Evolutionary conservation across 2,888 invertebrate species (phyloP), one percentile per base, ranked within the genome.

Genomic region (Caenorhabditis imperialis): DNA sequence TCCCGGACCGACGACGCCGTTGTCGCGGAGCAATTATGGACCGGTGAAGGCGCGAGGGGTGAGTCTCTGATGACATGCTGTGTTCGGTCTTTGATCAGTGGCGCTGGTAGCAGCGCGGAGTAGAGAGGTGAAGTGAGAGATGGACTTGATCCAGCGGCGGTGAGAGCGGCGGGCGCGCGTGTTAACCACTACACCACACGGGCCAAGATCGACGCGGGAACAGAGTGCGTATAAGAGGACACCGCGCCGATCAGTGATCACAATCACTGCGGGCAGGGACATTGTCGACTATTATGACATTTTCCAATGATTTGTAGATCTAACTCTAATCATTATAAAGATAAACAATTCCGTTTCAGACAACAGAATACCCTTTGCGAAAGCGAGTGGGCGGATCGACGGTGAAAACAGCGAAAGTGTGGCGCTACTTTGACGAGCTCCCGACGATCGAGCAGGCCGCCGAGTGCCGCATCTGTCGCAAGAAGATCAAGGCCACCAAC

Each of bases 401-500:
- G 20, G 75, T 80, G 18, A 80, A 80, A 48, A 80, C 80, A 7
- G 80, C 80, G 25, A 80, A 80, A 51, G 86, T 86, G 14, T 86
- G 86, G 86, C 69, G 79, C 22, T 86, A 81, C 58, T 86, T 86
- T 73, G 82, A 81, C 42, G 84, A 86, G 67, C 72, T 80, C 35
- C 85, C 85, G 3, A 78, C 77, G 5, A 73, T 77, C 27, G 86
- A 86, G 60, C 85, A 87, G 60, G 86, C 86, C 1, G 86, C 86
- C 40, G 84, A 84, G 22, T 86, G 86, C 37, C 72, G 80, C 14
- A 62, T 78, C n/a, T 86, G 86, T 57, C 57, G 80, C 30, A 86
- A 86, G 61, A 85, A 81, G 53, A 86, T 86, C 60, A 86, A 86
- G 58, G 86, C 86, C 7, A 86, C 86, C 2, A 86, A 86, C 57